Percentiles rank a stretch among this genome's conserved stretches.
Evolutionary conservation across 2,113 vertebrate genomes (phyloP).

Genomic region (Oenanthe melanoleuca): DNA sequence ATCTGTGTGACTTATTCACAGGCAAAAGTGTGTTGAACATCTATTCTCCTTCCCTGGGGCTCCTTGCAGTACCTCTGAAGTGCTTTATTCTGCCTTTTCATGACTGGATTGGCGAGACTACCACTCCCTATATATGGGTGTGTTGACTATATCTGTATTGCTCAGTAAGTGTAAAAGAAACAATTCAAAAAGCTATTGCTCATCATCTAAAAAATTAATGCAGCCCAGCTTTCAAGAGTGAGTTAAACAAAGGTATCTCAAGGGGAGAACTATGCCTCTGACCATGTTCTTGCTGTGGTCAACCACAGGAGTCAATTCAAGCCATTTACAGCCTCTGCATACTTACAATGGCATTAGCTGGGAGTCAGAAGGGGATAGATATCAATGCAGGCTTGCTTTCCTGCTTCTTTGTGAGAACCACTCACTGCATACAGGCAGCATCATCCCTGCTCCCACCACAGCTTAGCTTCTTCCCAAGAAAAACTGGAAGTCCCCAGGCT

Average conservation of each 20-base stretch:
- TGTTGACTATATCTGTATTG: background rate
- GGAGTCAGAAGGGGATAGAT: background rate
- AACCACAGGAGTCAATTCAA: background rate
- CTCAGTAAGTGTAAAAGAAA: background rate
- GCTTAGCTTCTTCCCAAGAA: background rate
- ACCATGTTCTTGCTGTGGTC: background rate
- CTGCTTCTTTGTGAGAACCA: background rate
- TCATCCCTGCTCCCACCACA: background rate
- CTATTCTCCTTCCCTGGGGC: background rate
- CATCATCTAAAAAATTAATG: background rate
- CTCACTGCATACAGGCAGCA: background rate
- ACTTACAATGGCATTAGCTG: background rate
- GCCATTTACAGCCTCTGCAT: background rate
- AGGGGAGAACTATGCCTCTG: background rate
- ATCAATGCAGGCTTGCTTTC: background rate
- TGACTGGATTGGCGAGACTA: background rate
- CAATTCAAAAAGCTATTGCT: background rate
- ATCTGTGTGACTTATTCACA: background rate
- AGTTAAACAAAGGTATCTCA: background rate
- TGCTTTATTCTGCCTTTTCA: background rate
- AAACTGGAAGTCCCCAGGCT: background rate
- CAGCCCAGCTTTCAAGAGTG: background rate
- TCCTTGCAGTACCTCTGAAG: background rate
- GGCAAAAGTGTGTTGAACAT: background rate
- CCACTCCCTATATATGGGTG: background rate